Evolutionary conservation across 53 echinoderm and acorn worm species (phyloP), one percentile per base, ranked within the genome.

Genomic region (Hippasteria phrygiana): DNA sequence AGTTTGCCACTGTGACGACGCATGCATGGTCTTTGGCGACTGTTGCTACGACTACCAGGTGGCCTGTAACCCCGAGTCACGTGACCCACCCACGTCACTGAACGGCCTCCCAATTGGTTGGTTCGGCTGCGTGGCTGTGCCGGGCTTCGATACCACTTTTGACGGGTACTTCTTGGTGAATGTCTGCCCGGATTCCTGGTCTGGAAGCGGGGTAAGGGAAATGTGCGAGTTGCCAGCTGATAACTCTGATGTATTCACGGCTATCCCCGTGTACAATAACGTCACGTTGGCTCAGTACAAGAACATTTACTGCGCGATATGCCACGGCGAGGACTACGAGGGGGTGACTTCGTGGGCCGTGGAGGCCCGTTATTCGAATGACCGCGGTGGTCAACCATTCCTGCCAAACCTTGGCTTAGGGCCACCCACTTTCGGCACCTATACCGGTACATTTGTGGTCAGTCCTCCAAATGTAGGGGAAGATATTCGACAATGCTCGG

Each of bases 221-320:
- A 40, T 65, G 14, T 88, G 88, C 47, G 53, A 88, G 38, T 16
- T 38, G 18, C 26, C 63, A 3, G 1, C 37, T 22, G 35, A 88
- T 77, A 20, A 24, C 26, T 41, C 69, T 0, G 89, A 89, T 77
- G 51, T 80, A 10, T 51, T 89, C 18, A 70, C 42, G n/a, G 41
- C 53, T 16, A 43, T 89, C 16, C 89, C 89, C 1, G 89, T 79
- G 26, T 53, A 70, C 54, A 80, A 89, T 16, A 65, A 47, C 43
- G 34, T 55, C 16, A 66, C 75, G 5, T 50, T 36, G 1, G 17
- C 14, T 46, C 82, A 62, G 20, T 91, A 91, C 69, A 91, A 87
- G 67, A 91, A 91, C 51, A 75, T 91, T 32, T 91, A 63, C 53
- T 90, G 90, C 33, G 90, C 90, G 22, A n/a, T 74, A 33, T 90